Conservation (phyloP, 2,888 invertebrate species). For the Pterostichus niger region DNA sequence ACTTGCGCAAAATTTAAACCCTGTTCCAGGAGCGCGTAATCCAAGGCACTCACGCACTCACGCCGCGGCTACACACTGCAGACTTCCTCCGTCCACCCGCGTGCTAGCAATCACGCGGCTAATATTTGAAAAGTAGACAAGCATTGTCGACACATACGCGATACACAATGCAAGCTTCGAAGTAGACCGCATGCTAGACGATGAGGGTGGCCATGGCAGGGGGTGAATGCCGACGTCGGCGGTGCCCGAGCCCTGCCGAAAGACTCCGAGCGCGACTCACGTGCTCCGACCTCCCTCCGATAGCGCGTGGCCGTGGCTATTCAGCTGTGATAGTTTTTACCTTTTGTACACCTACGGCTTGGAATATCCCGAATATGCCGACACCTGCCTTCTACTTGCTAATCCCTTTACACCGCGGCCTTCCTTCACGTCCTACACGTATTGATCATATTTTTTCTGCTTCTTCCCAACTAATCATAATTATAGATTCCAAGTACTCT, state of each 20-base stretch:
- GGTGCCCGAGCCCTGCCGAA: constrained; percentile 70
- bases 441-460: constrained; percentile 31
- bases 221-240: constrained; percentile 67
- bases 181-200: constrained; percentile 64
- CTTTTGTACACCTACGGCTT: constrained; percentile 49
- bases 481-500: constrained; percentile 18
- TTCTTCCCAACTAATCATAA: constrained; percentile 40
- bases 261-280: constrained; percentile 73
- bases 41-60: constrained; percentile 74
- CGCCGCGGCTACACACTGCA: constrained; percentile 72
- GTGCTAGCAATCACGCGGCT: constrained; percentile 38
- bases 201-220: constrained; percentile 45
- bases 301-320: constrained; percentile 45
- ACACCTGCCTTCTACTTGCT: constrained; percentile 2
- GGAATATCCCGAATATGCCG: constrained; percentile 29
- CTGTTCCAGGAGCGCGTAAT: constrained; percentile 75
- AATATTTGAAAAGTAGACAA: constrained; percentile 61
- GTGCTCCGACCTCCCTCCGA: constrained; percentile 59
- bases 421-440: neutral
- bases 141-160: constrained; percentile 65
- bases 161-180: constrained; percentile 61
- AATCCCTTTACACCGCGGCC: neutral
- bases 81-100: neutral
- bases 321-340: constrained; percentile 62
- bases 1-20: constrained; percentile 78